Base-by-base conservation (phyloP, 1,140 invertebrate genomes). In the Drosophila nannoptera region DNA sequence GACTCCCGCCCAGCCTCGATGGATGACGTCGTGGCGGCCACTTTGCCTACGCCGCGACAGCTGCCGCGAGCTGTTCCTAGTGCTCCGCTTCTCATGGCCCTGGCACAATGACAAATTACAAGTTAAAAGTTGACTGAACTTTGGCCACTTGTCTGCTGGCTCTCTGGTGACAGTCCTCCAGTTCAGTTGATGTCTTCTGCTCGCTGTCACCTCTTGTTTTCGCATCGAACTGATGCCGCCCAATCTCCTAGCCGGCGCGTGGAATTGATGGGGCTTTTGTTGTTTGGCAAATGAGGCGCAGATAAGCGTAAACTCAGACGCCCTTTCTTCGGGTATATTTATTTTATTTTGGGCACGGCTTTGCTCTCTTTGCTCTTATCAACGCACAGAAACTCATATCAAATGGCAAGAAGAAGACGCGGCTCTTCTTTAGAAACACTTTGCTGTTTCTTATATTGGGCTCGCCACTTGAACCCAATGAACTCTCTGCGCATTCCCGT, bases 41-140 rank as follows among this genome's bases (percentile, higher is more conserved):
- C 69, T 63, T 78, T 78, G 69, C 69, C 65, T 56, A 58, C 32
- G 62, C 52, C 43, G 22, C 35, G 14, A 58, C 65, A 78, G 68
- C 72, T 75, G 73, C 43, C 72, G 50, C 73, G 66, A 70, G 76
- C 76, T 76, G 1, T 22, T 1, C 22, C 22, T 22, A 22, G 59
- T 49, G 69, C 72, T 78, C 80, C 80, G 56, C 46, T 61, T 64
- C 43, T 77, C 77, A 60, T 78, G 69, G 61, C 55, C 73, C 58
- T 83, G 78, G 74, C 81, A 84, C 74, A 86, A 86, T 86, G 81
- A 86, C 81, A 86, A 86, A 86, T 86, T 86, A 69, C 77, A 76
- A 73, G 81, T 86, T 81, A 82, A 86, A 77, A 86, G 81, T 86
- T 86, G 82, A 86, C 58, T 86, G 81, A 86, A 81, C 81, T 86